Conservation (phyloP, 1,140 invertebrate species). For the Metopolophium dirhodum region DNA sequence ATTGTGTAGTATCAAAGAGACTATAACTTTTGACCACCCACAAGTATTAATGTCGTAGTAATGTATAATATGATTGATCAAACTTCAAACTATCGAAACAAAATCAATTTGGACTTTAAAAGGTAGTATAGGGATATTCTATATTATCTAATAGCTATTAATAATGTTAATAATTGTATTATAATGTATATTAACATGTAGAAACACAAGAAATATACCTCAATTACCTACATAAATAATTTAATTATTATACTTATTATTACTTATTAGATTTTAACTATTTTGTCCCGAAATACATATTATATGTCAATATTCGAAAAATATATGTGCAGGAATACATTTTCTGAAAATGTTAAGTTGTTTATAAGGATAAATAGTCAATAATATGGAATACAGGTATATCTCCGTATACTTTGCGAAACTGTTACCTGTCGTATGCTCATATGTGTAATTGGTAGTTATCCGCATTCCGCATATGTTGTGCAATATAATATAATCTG, state of each 20-base stretch:
- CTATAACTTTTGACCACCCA: neutral
- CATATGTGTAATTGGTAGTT: neutral
- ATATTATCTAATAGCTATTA: neutral
- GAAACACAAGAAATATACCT: neutral
- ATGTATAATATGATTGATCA: neutral
- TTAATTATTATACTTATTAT: neutral
- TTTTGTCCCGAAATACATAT: neutral
- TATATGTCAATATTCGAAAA: neutral
- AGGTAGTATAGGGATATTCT: neutral
- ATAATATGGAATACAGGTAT: too few species aligned
- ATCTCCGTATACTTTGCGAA: neutral
- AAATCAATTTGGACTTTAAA: neutral
- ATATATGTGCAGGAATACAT: neutral
- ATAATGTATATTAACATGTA: neutral
- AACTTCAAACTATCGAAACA: neutral
- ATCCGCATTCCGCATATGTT: neutral
- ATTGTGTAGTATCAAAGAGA: neutral
- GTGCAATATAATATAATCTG: neutral
- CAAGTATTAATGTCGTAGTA: too few species aligned
- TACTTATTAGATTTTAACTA: neutral
- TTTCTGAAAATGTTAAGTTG: neutral
- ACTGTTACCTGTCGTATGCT: neutral
- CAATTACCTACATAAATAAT: neutral
- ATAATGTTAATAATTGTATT: neutral
- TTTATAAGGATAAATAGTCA: neutral